phyloP scores from a whole-genome alignment of 2,797 vertebrate genomes.

The Denticeps clupeoides region DNA sequence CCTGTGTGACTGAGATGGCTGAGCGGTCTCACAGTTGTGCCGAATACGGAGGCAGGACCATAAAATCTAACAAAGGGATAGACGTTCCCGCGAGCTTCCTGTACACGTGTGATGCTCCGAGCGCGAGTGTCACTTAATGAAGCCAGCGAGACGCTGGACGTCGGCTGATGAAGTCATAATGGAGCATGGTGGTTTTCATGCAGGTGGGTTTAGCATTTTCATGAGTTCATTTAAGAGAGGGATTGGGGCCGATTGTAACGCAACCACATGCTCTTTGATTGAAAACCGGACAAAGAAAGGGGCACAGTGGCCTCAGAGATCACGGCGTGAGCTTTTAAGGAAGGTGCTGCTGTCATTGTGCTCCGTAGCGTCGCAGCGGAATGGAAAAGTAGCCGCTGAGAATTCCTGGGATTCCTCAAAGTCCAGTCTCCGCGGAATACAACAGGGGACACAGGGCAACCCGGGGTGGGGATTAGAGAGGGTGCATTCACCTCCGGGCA shows the following conservation, averaged over 20 bases:
- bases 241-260: no score
- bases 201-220: no score
- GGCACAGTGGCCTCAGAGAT: neutral
- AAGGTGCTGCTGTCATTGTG: constrained; percentile 27
- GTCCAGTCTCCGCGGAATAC: constrained; percentile 23
- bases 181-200: no score
- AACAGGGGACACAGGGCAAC: constrained; percentile 28
- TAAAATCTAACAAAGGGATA: no score
- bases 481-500: neutral
- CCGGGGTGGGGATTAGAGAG: constrained; percentile 26
- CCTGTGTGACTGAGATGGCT: neutral
- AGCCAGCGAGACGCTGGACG: no score
- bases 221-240: no score
- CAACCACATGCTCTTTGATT: no score
- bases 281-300: neutral
- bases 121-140: no score
- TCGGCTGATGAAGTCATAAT: no score
- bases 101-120: no score
- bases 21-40: neutral
- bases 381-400: constrained; percentile 25
- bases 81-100: no score
- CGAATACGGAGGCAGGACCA: neutral
- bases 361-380: constrained; percentile 9
- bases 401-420: constrained; percentile 36
- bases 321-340: constrained; percentile 5